These are phyloP conservation scores for Sebastes alutus DNA, from an alignment of 2,797 vertebrate species.

Conservation along the genomic window DNA sequence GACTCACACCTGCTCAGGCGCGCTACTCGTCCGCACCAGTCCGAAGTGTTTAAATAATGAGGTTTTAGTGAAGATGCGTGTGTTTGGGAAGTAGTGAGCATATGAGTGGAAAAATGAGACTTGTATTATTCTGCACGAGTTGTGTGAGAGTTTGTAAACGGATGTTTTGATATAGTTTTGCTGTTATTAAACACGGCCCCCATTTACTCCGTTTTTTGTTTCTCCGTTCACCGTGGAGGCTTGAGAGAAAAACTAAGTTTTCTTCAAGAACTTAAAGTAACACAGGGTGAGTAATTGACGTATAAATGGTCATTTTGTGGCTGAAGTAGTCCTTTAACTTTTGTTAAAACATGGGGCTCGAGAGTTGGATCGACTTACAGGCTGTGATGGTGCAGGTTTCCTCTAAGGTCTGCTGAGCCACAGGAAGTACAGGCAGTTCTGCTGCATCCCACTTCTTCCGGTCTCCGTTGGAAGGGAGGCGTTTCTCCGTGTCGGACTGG, in stretches of 20 bases:
- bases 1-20: too few species aligned
- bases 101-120: too few species aligned
- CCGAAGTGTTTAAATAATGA: too few species aligned
- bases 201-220: too few species aligned
- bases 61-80: too few species aligned
- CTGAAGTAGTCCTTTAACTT: background rate
- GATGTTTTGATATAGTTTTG: too few species aligned
- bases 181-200: too few species aligned
- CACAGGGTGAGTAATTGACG: background rate
- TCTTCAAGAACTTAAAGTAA: background rate
- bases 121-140: too few species aligned
- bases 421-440: slow-evolving; percentile 83
- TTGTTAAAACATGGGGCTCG: background rate
- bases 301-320: background rate
- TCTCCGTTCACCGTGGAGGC: too few species aligned
- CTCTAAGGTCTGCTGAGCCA: slow-evolving; percentile 82
- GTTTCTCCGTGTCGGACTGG: slow-evolving; percentile 45
- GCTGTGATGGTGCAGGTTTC: slow-evolving; percentile 73
- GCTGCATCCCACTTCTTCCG: slow-evolving; percentile 89
- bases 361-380: slow-evolving; percentile 35
- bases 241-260: background rate
- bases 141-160: too few species aligned
- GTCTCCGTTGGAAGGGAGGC: slow-evolving; percentile 75
- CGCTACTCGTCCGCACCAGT: too few species aligned
- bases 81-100: too few species aligned